Evolutionary conservation across 2,113 vertebrate species (phyloP).

Genomic region (Rhinichthys klamathensis): DNA sequence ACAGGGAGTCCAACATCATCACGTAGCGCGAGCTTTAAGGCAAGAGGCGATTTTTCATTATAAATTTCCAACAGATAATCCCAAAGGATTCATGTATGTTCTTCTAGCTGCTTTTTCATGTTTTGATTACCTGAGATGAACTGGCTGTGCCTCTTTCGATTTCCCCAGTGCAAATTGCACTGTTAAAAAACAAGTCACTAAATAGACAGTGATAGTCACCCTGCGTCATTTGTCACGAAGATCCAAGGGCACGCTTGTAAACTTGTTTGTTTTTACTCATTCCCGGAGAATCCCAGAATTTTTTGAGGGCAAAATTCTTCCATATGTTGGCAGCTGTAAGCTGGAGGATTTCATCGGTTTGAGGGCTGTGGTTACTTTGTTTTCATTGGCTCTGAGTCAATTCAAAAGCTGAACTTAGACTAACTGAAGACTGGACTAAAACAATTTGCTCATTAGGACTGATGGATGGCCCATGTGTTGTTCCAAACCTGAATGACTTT

Average conservation of each 20-base stretch:
- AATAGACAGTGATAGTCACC: not conserved
- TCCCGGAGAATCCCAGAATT: not conserved
- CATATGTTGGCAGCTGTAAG: not conserved
- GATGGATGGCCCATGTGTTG: not conserved
- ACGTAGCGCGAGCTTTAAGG: no score
- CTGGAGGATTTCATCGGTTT: not conserved
- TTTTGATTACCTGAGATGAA: not conserved
- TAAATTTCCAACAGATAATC: not conserved
- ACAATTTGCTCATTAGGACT: not conserved
- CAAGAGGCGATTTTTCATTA: not conserved
- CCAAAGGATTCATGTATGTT: not conserved
- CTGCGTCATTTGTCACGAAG: not conserved
- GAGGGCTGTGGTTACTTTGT: not conserved
- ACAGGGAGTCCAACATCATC: not conserved
- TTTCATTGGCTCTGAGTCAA: not conserved
- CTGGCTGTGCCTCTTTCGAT: not conserved
- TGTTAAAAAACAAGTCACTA: not conserved
- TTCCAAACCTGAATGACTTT: not conserved
- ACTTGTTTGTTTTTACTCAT: conserved; percentile 17
- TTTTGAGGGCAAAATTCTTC: not conserved
- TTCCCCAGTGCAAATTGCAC: not conserved
- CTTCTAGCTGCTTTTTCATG: not conserved
- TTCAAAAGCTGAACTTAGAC: not conserved
- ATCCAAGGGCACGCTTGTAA: conserved; percentile 1
- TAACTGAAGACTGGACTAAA: not conserved